Evolutionary conservation across 2,113 vertebrate genomes (phyloP), one percentile per base, ranked within the genome.

Genomic region (Kobus ellipsiprymnus): DNA sequence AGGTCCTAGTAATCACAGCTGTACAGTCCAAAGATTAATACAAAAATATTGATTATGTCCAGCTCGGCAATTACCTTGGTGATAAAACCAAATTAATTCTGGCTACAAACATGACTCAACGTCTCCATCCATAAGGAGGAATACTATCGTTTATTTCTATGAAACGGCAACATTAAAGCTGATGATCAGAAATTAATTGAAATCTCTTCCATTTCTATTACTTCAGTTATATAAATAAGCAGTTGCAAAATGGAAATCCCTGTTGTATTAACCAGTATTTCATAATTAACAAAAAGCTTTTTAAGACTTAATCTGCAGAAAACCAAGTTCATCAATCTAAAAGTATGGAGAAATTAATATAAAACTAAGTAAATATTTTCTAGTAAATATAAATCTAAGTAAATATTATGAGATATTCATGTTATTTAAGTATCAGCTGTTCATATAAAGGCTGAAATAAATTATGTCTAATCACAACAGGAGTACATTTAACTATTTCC

Each of bases 241-340:
- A 96, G 67, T 57, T 97, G 19, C 88, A 94, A 95, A 84, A 96
- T 64, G 16, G 57, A 93, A 97, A 97, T 62, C 50, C 55, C 9
- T 91, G 46, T 64, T 92, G 5, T 44, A 87, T 89, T 90, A 80
- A 81, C 23, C 44, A 89, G 15, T 84, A 95, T 57, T 67, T 90
- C n/a, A 36, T 30, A 95, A 91, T 0, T 88, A 30, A 94, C 25
- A 23, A 55, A 84, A 81, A n/a, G 44, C 55, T 87, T 46, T 74
- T 40, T 93, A 36, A 92, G 29, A 84, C 19, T 23, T 30, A 33
- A 93, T 90, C 40, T 60, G 29, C 3, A 91, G 17, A 91, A 96
- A 82, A 12, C 23, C 46, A 96, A 19, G 46, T 54, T 83, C 30
- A 95, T 95, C 59, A 91, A 91, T 29, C 5, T 80, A 16, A 90